A percentile compares a stretch with the other conserved stretches of the same genome.
Conservation (phyloP, 2,113 vertebrate species). For the Psilopogon haemacephalus region DNA sequence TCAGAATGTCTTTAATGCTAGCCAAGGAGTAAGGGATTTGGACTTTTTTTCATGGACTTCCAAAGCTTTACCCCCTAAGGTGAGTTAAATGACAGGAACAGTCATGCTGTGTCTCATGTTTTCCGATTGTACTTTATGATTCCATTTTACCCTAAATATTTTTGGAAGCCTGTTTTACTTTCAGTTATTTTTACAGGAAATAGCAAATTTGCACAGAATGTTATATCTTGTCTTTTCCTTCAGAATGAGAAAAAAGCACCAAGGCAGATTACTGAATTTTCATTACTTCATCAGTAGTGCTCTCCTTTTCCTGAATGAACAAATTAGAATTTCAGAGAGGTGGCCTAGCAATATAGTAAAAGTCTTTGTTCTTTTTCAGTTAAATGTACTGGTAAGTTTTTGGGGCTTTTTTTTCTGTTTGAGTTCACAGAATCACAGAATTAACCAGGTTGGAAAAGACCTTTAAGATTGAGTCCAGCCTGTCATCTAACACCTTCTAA, state of each 20-base stretch:
- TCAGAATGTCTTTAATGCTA: constrained; percentile 98
- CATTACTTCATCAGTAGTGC: neutral
- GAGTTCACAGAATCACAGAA: neutral
- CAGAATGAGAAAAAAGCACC: neutral
- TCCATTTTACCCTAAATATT: constrained; percentile 6
- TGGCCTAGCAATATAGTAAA: neutral
- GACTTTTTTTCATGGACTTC: constrained; percentile 95
- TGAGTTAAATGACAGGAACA: constrained; percentile 86
- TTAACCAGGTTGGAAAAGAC: no score
- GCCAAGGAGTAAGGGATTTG: constrained; percentile 97
- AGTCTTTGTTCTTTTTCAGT: neutral
- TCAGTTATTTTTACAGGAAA: constrained; percentile 3
- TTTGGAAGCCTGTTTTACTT: constrained; percentile 25
- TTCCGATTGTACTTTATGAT: constrained; percentile 54
- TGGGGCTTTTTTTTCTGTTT: neutral
- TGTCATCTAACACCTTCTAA: no score
- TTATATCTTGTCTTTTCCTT: neutral
- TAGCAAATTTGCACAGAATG: neutral
- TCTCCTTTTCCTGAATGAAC: neutral
- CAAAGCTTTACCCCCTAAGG: constrained; percentile 92
- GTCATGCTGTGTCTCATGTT: constrained; percentile 65
- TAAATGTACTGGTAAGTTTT: neutral
- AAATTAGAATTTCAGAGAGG: neutral
- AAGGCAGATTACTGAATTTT: neutral
- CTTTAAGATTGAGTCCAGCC: no score